These are phyloP conservation scores for Eupithecia abbreviata DNA, from an alignment of 2,888 invertebrate species.

Conservation along the genomic window DNA sequence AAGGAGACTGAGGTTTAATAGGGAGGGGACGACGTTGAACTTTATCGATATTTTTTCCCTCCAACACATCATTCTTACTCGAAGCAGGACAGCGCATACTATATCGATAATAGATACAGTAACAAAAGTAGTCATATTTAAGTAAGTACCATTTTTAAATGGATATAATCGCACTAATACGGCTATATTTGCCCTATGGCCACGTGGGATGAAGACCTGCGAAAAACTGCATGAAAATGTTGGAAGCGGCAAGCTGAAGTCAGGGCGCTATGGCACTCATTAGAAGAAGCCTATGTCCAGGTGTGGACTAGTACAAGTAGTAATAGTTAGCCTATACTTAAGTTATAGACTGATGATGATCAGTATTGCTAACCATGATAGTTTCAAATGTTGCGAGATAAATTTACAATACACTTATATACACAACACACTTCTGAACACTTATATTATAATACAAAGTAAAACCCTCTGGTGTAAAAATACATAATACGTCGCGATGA, in stretches of 20 bases:
- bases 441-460: not conserved
- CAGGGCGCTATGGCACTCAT: not conserved
- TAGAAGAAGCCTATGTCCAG: not conserved
- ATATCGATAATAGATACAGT: not conserved
- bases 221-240: not conserved
- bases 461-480: not conserved
- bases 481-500: not conserved
- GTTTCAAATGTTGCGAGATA: not conserved
- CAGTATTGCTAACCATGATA: not conserved
- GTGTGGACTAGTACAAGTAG: not conserved
- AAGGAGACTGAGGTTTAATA: constrained; percentile 58
- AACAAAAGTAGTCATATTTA: not conserved
- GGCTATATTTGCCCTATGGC: not conserved
- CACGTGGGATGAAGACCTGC: not conserved
- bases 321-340: not conserved
- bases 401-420: not conserved
- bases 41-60: constrained; percentile 20
- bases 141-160: too few species aligned
- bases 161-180: not conserved
- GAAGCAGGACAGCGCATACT: not conserved
- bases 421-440: not conserved
- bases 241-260: not conserved
- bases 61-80: not conserved
- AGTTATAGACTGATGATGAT: not conserved
- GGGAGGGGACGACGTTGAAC: constrained; percentile 44